Evolutionary conservation across 2,888 invertebrate species (phyloP), one percentile per base, ranked within the genome.

Genomic region (Tetrapedia diversipes): DNA sequence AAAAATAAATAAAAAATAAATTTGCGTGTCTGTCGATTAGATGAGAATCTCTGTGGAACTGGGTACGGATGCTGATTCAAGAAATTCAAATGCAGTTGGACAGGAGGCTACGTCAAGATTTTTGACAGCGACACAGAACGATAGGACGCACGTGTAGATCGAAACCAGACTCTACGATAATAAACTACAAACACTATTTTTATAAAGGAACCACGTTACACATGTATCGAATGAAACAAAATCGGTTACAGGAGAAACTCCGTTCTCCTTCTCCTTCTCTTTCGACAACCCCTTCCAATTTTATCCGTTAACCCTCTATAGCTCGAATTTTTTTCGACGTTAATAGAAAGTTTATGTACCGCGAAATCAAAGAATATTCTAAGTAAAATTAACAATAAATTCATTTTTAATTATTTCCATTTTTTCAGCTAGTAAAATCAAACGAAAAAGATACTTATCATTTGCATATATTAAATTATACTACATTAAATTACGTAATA

Each of bases 141-240:
- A 63, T 63, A 51, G 67, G 11, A 47, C 59, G 60, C 83, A 80
- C 76, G 77, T 83, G 85, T 67, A 56, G 72, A 67, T 70, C 57
- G 81, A 75, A 79, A 85, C 72, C 69, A 73, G 79, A 79, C 72
- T 67, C 77, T 83, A 72, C 39, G 68, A 85, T 77, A 84, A 84
- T 79, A 84, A 85, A 85, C 84, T 32, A 64, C 19, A 61, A 73
- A 67, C 34, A 71, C 73, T 69, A 77, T 68, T 80, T 81, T 78
- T 72, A 81, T 67, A 61, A 47, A 61, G 76, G 19, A 66, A 63
- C 53, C 53, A n/a, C 2, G 61, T 57, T 41, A 39, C 45, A 51
- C 37, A 29, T 66, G 54, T 43, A 32, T 24, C 47, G 10, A 24
- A 10, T 8, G 29, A 43, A 37, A 43, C 14, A n/a, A 60, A 60